These are phyloP conservation scores for Malurus alboscapulatus DNA, from an alignment of 2,113 vertebrate genomes.

Conservation along the genomic window DNA sequence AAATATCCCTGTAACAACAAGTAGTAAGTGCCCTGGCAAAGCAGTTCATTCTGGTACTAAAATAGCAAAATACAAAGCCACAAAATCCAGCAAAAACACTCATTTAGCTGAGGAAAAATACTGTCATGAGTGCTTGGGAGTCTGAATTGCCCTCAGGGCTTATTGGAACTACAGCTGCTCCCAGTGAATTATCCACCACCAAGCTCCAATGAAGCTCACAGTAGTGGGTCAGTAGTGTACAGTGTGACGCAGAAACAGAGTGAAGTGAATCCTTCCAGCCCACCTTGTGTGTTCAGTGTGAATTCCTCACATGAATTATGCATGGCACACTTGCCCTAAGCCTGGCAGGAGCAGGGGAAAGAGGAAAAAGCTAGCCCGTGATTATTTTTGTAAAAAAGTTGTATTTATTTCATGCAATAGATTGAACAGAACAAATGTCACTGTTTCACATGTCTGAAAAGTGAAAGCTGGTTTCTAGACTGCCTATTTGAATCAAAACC, in stretches of 20 bases:
- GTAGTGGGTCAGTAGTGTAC: accelerated
- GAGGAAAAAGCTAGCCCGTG: neutral
- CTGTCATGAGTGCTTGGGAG: neutral
- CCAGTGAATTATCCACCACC: neutral
- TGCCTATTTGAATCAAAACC: neutral
- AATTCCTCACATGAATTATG: neutral
- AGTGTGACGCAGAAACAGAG: accelerated
- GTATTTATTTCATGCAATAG: neutral
- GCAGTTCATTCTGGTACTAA: neutral
- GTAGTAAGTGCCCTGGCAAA: neutral
- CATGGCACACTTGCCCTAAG: neutral
- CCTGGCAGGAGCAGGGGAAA: neutral
- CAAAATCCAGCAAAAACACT: neutral
- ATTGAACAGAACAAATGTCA: neutral
- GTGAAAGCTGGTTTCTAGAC: constrained; percentile 1
- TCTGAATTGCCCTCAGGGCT: neutral
- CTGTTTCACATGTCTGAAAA: neutral
- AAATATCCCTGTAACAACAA: neutral
- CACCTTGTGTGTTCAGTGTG: neutral
- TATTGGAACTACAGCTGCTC: neutral
- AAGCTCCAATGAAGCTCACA: neutral
- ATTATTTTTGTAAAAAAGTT: neutral
- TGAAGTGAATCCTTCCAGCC: neutral
- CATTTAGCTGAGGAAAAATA: neutral
- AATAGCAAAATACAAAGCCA: constrained; percentile 12